These are phyloP conservation scores for Diaprepes abbreviatus DNA, from an alignment of 2,888 invertebrate species.

Conservation along the genomic window DNA sequence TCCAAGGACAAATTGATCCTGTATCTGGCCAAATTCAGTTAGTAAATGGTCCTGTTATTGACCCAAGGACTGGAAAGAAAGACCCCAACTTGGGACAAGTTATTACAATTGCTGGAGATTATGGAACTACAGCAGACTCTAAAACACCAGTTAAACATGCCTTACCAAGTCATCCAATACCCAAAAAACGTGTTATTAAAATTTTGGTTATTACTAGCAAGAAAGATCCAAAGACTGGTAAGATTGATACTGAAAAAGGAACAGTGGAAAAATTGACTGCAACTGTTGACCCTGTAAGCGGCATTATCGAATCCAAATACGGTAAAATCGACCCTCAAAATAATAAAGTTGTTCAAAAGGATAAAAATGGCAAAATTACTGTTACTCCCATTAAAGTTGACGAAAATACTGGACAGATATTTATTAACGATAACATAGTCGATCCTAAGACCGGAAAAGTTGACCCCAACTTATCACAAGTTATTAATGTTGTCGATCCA, in stretches of 20 bases:
- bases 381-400: constrained; percentile 65
- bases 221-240: constrained; percentile 69
- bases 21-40: constrained; percentile 79
- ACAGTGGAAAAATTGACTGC: constrained; percentile 74
- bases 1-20: constrained; percentile 75
- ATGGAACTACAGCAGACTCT: constrained; percentile 59
- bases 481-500: constrained; percentile 67
- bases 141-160: constrained; percentile 70
- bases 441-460: constrained; percentile 67
- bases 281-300: constrained; percentile 77
- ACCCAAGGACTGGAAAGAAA: constrained; percentile 77
- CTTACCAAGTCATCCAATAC: constrained; percentile 62
- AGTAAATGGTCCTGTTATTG: constrained; percentile 74
- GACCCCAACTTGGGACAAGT: constrained; percentile 76
- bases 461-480: constrained; percentile 65
- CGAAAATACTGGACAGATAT: constrained; percentile 66
- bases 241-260: constrained; percentile 73
- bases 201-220: constrained; percentile 67
- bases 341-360: constrained; percentile 68
- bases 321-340: constrained; percentile 81
- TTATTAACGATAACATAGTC: constrained; percentile 64
- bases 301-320: constrained; percentile 80
- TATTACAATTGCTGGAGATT: constrained; percentile 62
- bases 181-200: constrained; percentile 67
- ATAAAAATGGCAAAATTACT: constrained; percentile 64